Evolutionary conservation across 2,888 invertebrate species (phyloP), one percentile per base, ranked within the genome.

Genomic region (Dicycla oo): DNA sequence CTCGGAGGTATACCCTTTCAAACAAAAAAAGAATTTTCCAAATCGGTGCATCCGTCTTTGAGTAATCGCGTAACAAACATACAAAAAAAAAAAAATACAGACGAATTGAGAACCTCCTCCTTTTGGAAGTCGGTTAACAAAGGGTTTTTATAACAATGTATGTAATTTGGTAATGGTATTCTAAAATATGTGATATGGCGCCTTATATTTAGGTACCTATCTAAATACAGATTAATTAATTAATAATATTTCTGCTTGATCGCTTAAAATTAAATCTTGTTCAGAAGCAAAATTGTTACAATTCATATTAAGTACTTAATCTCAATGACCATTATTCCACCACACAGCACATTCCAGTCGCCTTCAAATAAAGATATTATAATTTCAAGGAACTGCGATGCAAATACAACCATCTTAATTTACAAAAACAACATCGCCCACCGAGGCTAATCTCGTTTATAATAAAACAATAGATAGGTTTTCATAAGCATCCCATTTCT

Each of bases 401-500:
- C 83, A 82, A 82, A 85, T 81, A 54, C 81, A 82, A 84, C 70
- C 76, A 78, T 89, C 88, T 91, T 89, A 88, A 91, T 90, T 91
- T 88, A 88, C 86, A 89, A 91, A 89, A 89, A 90, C 80, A 86
- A 77, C 85, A 84, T 83, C 78, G 84, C 77, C 86, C 85, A 81
- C 81, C 63, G 71, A 71, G 45, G 81, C 80, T 88, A 85, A 89
- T 90, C 88, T 89, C 86, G 86, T 88, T 91, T 86, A 88, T 91
- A 89, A 89, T 87, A 84, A 91, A 90, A 91, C 91, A 92, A 91
- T 89, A 88, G 88, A 87, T 87, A 87, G 80, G 80, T 88, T 89
- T 88, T 89, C 86, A 81, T 81, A 81, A 80, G 78, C 79, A 78
- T 91, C 90, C 88, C 90, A 91, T 93, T 93, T 91, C 92, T 92